Evolutionary conservation across 1,140 invertebrate genomes (phyloP).

Genomic region (Drosophila ananassae): DNA sequence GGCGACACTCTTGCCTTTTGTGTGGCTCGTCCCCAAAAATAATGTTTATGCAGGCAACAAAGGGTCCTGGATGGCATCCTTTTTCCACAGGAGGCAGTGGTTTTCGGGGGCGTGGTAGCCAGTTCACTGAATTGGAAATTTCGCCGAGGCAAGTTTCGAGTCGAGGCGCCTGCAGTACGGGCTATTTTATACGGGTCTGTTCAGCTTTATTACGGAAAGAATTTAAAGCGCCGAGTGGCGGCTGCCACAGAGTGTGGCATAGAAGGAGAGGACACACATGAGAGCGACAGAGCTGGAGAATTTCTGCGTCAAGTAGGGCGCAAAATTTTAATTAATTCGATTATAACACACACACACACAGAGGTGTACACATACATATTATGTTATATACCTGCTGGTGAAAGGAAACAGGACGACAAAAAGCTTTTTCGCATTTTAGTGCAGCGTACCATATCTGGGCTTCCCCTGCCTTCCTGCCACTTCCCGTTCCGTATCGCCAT

Average conservation of each 20-base stretch:
- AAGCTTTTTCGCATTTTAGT: constrained; percentile 70
- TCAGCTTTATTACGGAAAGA: constrained; percentile 18
- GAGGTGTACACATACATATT: neutral
- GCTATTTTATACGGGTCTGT: constrained; percentile 35
- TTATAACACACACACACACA: constrained; percentile 67
- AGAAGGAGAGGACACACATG: neutral
- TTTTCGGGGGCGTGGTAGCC: constrained; percentile 39
- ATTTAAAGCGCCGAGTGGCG: constrained; percentile 22
- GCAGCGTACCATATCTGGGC: constrained; percentile 23
- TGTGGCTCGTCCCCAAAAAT: constrained; percentile 49
- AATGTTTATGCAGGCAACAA: constrained; percentile 56
- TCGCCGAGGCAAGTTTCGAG: constrained; percentile 58
- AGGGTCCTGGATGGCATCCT: constrained; percentile 4
- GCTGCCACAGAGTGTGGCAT: neutral
- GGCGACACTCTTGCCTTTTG: constrained; percentile 28
- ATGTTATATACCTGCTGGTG: neutral
- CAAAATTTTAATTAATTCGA: constrained; percentile 82
- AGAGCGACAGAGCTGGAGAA: constrained; percentile 7
- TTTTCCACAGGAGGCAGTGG: neutral
- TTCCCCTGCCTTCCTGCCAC: neutral
- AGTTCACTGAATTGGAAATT: constrained; percentile 82
- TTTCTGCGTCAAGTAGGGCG: constrained; percentile 49
- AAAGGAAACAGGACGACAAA: constrained; percentile 45
- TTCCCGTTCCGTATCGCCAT: neutral
- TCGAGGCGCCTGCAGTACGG: constrained; percentile 7